These are phyloP conservation scores for Philereme transversata DNA, from an alignment of 2,888 invertebrate genomes.

Conservation along the genomic window DNA sequence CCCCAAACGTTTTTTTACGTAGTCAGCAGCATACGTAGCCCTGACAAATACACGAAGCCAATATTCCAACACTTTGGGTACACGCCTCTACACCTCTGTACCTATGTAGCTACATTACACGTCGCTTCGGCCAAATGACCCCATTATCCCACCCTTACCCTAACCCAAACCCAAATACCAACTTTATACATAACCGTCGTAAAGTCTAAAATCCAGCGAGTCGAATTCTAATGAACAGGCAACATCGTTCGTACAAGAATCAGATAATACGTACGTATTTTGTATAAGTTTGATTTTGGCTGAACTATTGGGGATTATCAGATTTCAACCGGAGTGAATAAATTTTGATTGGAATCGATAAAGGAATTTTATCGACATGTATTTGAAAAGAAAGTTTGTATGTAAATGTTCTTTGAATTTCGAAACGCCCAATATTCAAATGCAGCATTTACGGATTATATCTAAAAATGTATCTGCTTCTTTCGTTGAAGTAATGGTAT, in stretches of 20 bases:
- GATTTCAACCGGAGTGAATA: constrained; percentile 53
- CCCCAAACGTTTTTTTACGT: not conserved
- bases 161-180: constrained; percentile 48
- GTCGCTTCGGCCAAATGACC: constrained; percentile 71
- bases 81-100: constrained; percentile 62
- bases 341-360: constrained; percentile 49
- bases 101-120: constrained; percentile 57
- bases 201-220: constrained; percentile 52
- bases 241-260: constrained; percentile 60
- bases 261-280: constrained; percentile 68
- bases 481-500: constrained; percentile 13
- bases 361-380: constrained; percentile 43
- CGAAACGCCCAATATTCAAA: constrained; percentile 40
- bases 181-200: constrained; percentile 49
- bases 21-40: constrained; percentile 47
- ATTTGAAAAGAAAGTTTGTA: constrained; percentile 40
- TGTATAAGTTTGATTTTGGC: constrained; percentile 59
- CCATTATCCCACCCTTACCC: constrained; percentile 69
- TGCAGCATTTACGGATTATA: constrained; percentile 36
- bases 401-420: constrained; percentile 39
- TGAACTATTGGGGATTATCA: constrained; percentile 61
- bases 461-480: constrained; percentile 26
- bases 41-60: constrained; percentile 61
- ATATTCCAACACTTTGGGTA: constrained; percentile 68
- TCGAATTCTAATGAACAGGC: constrained; percentile 58